Percentiles rank a stretch among this genome's conserved stretches.
Conservation (phyloP, 2,113 vertebrate genomes). For the Chaetodon trifascialis region DNA sequence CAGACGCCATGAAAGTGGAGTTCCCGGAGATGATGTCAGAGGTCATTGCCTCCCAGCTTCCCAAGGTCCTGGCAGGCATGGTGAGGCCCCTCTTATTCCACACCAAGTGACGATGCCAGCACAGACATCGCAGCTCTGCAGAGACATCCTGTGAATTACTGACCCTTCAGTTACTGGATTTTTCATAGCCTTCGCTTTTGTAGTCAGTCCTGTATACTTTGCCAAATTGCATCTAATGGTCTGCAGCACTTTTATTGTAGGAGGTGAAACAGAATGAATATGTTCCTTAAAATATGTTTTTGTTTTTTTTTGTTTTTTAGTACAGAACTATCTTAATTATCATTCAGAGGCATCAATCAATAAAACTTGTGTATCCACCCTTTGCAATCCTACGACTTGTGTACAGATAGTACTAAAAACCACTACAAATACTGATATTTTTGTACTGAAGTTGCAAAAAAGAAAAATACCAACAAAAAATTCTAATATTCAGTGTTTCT, state of each 20-base stretch:
- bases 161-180: constrained; percentile 42
- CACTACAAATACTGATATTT: constrained; percentile 27
- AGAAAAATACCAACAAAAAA: background rate
- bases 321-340: constrained; percentile 13
- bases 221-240: constrained; percentile 26
- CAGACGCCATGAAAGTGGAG: constrained; percentile 93
- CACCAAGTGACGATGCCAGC: constrained; percentile 86
- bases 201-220: constrained; percentile 23
- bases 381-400: constrained; percentile 10
- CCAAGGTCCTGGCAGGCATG: constrained; percentile 98
- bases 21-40: constrained; percentile 99
- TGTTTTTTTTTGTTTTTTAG: background rate
- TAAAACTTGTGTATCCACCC: constrained; percentile 24
- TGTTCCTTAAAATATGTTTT: background rate
- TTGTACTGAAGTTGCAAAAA: constrained; percentile 32
- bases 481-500: background rate
- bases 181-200: constrained; percentile 12
- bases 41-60: constrained; percentile 96
- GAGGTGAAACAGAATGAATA: constrained; percentile 10
- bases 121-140: background rate
- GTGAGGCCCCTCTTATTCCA: constrained; percentile 98
- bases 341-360: constrained; percentile 24
- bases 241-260: background rate
- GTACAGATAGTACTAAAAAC: constrained; percentile 22
- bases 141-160: constrained; percentile 36